phyloP scores from a whole-genome alignment of 2,113 vertebrate species.

The Oceanites oceanicus region DNA sequence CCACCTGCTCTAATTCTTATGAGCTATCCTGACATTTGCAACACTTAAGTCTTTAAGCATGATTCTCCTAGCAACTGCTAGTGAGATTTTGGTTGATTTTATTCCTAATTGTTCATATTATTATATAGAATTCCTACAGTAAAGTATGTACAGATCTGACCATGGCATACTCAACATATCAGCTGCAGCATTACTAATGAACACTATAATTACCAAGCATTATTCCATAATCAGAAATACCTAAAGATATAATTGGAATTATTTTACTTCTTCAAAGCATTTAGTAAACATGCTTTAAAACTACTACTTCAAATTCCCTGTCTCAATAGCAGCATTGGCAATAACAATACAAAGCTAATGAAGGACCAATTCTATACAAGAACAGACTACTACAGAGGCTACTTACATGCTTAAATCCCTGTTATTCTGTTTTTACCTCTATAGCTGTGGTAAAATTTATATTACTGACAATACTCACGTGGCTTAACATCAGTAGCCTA shows the following conservation, averaged over 20 bases:
- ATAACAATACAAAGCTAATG: not conserved
- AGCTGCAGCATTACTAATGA: not conserved
- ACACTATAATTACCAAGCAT: not conserved
- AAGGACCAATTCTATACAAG: not conserved
- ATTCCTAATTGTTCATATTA: not conserved
- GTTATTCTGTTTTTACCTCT: not conserved
- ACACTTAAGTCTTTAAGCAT: not conserved
- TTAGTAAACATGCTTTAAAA: not conserved
- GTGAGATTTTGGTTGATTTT: not conserved
- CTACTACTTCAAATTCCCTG: not conserved
- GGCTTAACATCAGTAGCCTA: not conserved
- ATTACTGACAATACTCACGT: rapidly evolving
- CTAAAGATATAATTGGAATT: not conserved
- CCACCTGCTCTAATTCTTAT: not conserved
- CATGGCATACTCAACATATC: not conserved
- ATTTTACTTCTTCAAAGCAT: not conserved
- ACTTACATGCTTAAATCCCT: not conserved
- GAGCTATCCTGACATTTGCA: slow-evolving; percentile 2
- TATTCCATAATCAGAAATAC: not conserved
- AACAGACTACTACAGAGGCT: not conserved
- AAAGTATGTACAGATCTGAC: not conserved
- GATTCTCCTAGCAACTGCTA: slow-evolving; percentile 1
- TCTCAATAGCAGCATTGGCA: not conserved
- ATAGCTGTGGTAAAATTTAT: not conserved
- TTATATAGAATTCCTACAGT: not conserved